A percentile compares a stretch with the other conserved stretches of the same genome.
Conservation (phyloP, 2,797 vertebrate species). For the Chaetodon trifasciatus region DNA sequence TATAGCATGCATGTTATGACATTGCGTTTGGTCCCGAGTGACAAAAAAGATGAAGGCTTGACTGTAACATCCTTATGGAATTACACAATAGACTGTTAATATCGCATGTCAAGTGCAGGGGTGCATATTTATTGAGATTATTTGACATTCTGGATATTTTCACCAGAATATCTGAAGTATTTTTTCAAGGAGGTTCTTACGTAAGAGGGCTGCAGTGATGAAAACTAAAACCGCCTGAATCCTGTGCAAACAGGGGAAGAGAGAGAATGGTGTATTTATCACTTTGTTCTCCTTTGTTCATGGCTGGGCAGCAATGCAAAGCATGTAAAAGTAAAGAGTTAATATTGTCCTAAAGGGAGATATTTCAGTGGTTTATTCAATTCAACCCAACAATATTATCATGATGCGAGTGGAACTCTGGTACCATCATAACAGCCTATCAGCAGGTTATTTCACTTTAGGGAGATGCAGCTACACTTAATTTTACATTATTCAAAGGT, state of each 20-base stretch:
- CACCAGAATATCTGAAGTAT: slow-evolving; percentile 57
- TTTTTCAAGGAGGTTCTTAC: slow-evolving; percentile 60
- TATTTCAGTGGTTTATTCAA: slow-evolving; percentile 4
- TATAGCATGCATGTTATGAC: slow-evolving; percentile 11
- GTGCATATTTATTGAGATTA: slow-evolving; percentile 59
- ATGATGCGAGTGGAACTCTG: neutral
- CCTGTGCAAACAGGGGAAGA: slow-evolving; percentile 65
- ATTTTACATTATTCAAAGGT: neutral
- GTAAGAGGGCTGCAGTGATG: slow-evolving; percentile 56
- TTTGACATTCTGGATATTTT: slow-evolving; percentile 70
- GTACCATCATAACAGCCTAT: neutral
- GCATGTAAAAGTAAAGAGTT: neutral
- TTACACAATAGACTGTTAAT: slow-evolving; percentile 50
- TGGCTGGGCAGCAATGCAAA: slow-evolving; percentile 39
- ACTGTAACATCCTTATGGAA: slow-evolving; percentile 52
- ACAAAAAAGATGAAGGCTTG: slow-evolving; percentile 29
- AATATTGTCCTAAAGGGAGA: slow-evolving; percentile 12
- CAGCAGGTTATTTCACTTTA: neutral
- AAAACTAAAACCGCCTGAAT: slow-evolving; percentile 70
- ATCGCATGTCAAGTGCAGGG: slow-evolving; percentile 41
- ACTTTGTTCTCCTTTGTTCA: slow-evolving; percentile 40
- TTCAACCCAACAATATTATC: neutral
- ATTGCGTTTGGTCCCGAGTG: slow-evolving; percentile 19
- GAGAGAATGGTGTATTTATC: slow-evolving; percentile 54
- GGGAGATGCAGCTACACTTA: neutral